Evolutionary conservation across 1,140 invertebrate genomes (phyloP).

Genomic region (Diuraphis noxia): DNA sequence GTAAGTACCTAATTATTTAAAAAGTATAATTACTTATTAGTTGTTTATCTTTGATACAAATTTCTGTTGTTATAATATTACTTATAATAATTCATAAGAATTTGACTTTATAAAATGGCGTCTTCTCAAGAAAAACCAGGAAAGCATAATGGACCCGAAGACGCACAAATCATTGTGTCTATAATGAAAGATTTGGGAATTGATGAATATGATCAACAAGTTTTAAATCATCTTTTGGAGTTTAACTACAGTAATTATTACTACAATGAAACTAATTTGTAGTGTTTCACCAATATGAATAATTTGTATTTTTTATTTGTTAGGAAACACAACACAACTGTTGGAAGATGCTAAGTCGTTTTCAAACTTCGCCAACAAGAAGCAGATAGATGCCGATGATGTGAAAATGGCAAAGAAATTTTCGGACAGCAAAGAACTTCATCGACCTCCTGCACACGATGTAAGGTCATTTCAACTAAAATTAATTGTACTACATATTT

Average conservation of each 20-base stretch:
- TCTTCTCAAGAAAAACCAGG: conserved; percentile 46
- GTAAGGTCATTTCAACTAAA: conserved; percentile 61
- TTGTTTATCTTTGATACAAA: too few species aligned
- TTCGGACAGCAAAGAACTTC: conserved; percentile 87
- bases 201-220: conserved; percentile 87
- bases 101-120: neutral
- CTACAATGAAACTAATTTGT: neutral
- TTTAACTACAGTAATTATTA: conserved; percentile 85
- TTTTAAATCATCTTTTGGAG: conserved; percentile 92
- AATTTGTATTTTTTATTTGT: conserved; percentile 53
- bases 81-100: neutral
- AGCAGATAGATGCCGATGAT: conserved; percentile 88
- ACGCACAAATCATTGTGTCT: conserved; percentile 93
- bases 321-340: conserved; percentile 86
- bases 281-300: neutral
- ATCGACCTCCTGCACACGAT: conserved; percentile 86
- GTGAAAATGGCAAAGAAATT: conserved; percentile 87
- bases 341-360: conserved; percentile 90
- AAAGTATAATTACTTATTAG: too few species aligned
- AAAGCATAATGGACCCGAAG: conserved; percentile 85
- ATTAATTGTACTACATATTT: neutral
- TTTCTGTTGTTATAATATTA: neutral
- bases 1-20: too few species aligned
- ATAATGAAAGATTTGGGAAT: conserved; percentile 95
- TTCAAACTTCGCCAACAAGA: conserved; percentile 89